Percentiles rank a stretch among this genome's conserved stretches.
Evolutionary conservation across 2,797 vertebrate genomes (phyloP).

Genomic region (Cuniculus paca): DNA sequence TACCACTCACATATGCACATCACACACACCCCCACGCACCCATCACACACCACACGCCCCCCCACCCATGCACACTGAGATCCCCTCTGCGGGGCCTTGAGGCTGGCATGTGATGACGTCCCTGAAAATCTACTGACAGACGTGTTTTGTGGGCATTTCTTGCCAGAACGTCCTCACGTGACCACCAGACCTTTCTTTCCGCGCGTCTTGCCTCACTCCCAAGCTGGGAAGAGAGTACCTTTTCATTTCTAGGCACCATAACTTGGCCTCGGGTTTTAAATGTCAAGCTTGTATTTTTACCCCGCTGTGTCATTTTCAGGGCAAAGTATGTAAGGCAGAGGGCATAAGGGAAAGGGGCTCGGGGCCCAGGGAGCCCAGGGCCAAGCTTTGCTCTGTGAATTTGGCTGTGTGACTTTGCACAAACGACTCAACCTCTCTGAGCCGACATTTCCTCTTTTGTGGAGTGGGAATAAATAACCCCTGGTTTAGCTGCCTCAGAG

Average conservation of each 20-base stretch:
- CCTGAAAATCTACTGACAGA: constrained; percentile 59
- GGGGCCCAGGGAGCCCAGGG: fast-evolving
- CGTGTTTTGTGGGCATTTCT: neutral
- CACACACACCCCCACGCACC: neutral
- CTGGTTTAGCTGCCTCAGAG: neutral
- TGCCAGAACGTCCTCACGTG: fast-evolving
- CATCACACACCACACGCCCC: fast-evolving
- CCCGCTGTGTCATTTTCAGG: neutral
- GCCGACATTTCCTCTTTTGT: neutral
- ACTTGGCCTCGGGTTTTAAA: neutral
- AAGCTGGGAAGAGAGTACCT: neutral
- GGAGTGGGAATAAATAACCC: neutral
- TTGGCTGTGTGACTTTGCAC: neutral
- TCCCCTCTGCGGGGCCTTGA: neutral
- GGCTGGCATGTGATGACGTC: constrained; percentile 44
- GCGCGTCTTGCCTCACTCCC: neutral
- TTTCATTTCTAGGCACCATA: neutral
- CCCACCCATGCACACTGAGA: fast-evolving
- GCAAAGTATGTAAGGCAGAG: fast-evolving
- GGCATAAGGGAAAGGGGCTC: neutral
- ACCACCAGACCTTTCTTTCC: fast-evolving
- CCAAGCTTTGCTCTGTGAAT: neutral
- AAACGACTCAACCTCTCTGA: neutral
- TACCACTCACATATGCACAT: no score
- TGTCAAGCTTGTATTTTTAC: neutral